Base-by-base conservation (phyloP, 2,113 vertebrate species). In the Malurus elegans region DNA sequence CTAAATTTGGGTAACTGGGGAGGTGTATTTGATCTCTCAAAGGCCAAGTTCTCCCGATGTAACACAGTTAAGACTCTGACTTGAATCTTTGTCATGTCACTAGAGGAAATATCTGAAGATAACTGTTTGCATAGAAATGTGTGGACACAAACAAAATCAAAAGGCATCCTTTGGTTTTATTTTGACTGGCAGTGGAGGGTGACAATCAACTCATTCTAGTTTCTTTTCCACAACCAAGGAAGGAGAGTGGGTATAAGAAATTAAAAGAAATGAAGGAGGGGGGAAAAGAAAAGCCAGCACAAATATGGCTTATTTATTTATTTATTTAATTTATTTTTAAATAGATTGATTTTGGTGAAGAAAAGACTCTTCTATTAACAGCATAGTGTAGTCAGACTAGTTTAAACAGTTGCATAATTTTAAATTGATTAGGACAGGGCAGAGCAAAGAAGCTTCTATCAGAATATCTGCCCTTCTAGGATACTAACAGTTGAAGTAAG, bases 251-350 rank as follows among this genome's bases (percentile, higher is more conserved):
- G 2, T 3, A 48, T 38, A 60, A 84, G 23, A 64, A 88, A 62
- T 42, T 44, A 79, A 44, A 6, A 57, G 32, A 80, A 85, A n/a
- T 51, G 9, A 48, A 61, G 26, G 12, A 4, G 2, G 10, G 16
- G 3, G 2, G 1, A 6, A 7, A 24, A n/a, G 4, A 31, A 64
- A 70, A 38, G 8, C 16, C 14, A n/a, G 12, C 6, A n/a, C 6
- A 53, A 53, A 53, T 58, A 32, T 10, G 56, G 21, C 1, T 29
- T 25, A 45, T 19, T 10, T 20, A 29, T 69, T 54, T 23, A 25
- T 66, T 24, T 10, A 20, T 50, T 60, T 32, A 23, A 44, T 44
- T 44, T 44, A 44, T 14, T 28, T 36, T 56, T 10, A 4, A 21
- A 26, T 24, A 32, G 11, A 10, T 60, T 71, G 18, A 23, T 87